Evolutionary conservation across 2,113 vertebrate species (phyloP), one percentile per base, ranked within the genome.

Genomic region (Pipra filicauda): DNA sequence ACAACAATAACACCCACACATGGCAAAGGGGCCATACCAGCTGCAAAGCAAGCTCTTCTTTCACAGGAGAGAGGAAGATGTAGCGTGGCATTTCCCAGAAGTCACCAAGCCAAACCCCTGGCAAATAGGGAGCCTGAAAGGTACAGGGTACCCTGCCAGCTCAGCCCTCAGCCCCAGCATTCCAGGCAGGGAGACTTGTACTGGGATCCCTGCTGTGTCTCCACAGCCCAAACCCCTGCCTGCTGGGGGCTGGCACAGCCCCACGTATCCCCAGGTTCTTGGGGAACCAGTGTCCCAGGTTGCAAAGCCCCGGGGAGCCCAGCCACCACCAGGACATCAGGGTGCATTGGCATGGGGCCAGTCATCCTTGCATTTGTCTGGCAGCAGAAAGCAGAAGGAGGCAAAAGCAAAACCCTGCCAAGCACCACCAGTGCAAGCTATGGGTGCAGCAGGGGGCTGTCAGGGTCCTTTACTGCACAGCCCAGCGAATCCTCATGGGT

Each of bases 401-500:
- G 41, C 33, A 77, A 91, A 78, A 91, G 27, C 39, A 84, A 76
- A 59, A 5, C 33, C 28, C 41, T 79, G 71, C 58, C 35, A 4
- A 8, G 48, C 28, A 49, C 8, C 43, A 37, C 2, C 44, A 55
- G 20, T 3, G 18, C 31, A 54, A 83, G 51, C 33, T 35, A 33
- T 20, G 26, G 57, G 21, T 61, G 26, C 26, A 30, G 26, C 0
- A 0, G 35, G 8, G 26, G 20, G 20, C 28, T 59, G 15, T 15
- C 15, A 18, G 51, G 19, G 21, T 13, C 19, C 43, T 64, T 11
- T 27, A 43, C 39, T 31, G 28, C 0, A 0, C 55, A 35, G 19
- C 67, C 31, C 76, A 27, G 37, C 0, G 0, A 8, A 39, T 5
- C 8, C 24, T 39, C 14, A 0, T 0, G 6, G 43, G 46, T 85